Percentiles rank a stretch among this genome's conserved stretches.
Evolutionary conservation across 2,888 invertebrate genomes (phyloP).

Genomic region (Leptopilina myrica): DNA sequence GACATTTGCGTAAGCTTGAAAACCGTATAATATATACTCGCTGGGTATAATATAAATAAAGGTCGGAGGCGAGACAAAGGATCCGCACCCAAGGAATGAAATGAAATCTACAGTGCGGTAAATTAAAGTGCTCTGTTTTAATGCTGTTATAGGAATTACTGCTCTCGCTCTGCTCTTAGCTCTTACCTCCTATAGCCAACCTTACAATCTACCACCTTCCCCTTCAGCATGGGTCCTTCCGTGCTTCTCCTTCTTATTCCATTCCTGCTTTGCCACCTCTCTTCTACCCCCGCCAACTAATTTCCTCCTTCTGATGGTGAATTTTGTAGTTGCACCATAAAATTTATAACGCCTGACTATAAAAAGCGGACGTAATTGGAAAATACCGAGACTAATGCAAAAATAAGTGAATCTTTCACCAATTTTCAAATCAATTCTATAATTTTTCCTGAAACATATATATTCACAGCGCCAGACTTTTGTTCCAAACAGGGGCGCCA

Average conservation of each 20-base stretch:
- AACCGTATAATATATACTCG: conserved; percentile 63
- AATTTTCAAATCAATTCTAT: neutral
- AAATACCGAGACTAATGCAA: conserved; percentile 29
- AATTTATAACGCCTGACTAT: conserved; percentile 30
- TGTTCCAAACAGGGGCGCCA: too few relatives aligned
- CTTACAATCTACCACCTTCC: conserved; percentile 53
- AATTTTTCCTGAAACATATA: too few relatives aligned
- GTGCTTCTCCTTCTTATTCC: conserved; percentile 56
- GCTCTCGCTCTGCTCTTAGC: conserved; percentile 65
- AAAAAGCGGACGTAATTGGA: conserved; percentile 33
- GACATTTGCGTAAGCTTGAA: conserved; percentile 61
- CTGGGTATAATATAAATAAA: conserved; percentile 64
- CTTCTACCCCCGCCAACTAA: conserved; percentile 58
- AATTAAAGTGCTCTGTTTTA: conserved; percentile 74
- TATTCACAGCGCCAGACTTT: too few relatives aligned
- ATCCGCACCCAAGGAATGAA: conserved; percentile 66
- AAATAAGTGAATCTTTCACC: conserved; percentile 16
- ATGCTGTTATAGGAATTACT: conserved; percentile 74
- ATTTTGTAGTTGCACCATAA: conserved; percentile 36
- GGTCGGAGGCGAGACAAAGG: conserved; percentile 58
- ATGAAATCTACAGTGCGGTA: conserved; percentile 75
- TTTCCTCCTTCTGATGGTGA: conserved; percentile 57
- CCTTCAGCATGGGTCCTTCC: conserved; percentile 48
- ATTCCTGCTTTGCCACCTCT: conserved; percentile 51
- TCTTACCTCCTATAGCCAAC: conserved; percentile 58